Base-by-base conservation (phyloP, 2,113 vertebrate species). In the Patagioenas fasciata region DNA sequence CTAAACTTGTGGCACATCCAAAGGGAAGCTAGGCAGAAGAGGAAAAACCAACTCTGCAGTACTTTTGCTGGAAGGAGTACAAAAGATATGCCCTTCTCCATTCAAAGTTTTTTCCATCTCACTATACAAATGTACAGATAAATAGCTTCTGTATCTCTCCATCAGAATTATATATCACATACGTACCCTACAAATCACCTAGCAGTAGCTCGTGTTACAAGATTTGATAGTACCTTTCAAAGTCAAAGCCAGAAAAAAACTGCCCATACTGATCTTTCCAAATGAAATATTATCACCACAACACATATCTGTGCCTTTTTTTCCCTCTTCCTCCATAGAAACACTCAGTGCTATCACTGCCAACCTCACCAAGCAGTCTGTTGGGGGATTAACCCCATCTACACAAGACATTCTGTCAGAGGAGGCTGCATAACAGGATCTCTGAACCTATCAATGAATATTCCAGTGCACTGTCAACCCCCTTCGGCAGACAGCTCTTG, bases 281-380 rank as follows among this genome's bases (percentile, higher is more conserved):
- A 13, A 2, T 34, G 21, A 58, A 80, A 56, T 72, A 66, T 8
- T 47, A 56, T 14, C 19, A 85, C 7, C 2, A 2, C 16, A n/a
- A 84, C 21, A 31, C 6, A 69, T 0, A 80, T 5, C 25, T 57
- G n/a, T 34, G 42, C 20, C 21, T 40, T 44, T 40, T 57, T 58
- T 44, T 29, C 12, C 2, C 2, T 0, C 0, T 5, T 3, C 25
- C 6, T 47, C 8, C 48, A 11, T 0, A 16, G n/a, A 72, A 88
- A 74, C 11, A n/a, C 2, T 26, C 28, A 19, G 15, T 28, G 29
- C 26, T 80, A 36, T n/a, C 31, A 58, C 57, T 91, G 20, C 13
- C 31, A 77, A 64, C 19, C 25, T 77, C 58, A 28, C 8, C 19
- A 73, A 65, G 26, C 17, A 71, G 19, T 38, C 42, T 74, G 9